phyloP scores from a whole-genome alignment of 2,113 vertebrate species.

The Ia io region DNA sequence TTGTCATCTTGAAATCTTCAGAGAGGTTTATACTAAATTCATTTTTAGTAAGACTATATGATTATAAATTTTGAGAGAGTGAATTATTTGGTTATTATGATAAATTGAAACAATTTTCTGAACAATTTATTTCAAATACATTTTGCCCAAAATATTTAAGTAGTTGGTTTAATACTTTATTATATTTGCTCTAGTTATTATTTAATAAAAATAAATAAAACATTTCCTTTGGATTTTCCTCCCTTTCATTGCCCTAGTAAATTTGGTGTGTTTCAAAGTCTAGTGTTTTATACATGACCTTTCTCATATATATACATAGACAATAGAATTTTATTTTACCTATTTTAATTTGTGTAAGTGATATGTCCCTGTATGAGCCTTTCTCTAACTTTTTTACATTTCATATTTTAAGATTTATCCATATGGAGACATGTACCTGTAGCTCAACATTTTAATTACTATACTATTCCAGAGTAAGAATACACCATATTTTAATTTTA shows the following conservation, averaged over 20 bases:
- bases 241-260: background rate
- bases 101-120: constrained; percentile 3
- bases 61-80: background rate
- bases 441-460: background rate
- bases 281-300: background rate
- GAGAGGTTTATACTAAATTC: background rate
- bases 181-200: background rate
- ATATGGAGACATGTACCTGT: background rate
- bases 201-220: background rate
- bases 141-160: background rate
- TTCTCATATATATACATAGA: background rate
- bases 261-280: background rate
- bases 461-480: background rate
- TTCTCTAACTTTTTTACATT: background rate
- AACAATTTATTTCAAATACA: background rate
- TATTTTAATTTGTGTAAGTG: background rate
- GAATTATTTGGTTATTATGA: background rate
- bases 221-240: background rate
- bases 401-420: background rate
- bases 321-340: background rate
- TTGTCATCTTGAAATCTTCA: background rate
- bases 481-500: background rate
- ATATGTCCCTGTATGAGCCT: background rate
- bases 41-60: constrained; percentile 12
- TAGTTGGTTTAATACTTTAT: background rate